phyloP scores from a whole-genome alignment of 2,888 invertebrate species.

The Hirudinaria manillensis region DNA sequence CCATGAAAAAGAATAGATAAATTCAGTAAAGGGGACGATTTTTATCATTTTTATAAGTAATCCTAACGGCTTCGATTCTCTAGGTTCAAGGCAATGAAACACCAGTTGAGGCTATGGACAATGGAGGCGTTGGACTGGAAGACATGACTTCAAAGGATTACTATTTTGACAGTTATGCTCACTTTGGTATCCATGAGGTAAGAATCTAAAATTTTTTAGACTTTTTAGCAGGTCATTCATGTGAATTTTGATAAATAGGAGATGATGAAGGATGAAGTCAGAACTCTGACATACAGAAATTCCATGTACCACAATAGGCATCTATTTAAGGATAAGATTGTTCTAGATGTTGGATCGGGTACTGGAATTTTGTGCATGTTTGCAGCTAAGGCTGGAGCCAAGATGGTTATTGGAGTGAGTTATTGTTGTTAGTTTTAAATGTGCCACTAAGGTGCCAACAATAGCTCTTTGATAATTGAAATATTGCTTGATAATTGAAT shows the following conservation, averaged over 20 bases:
- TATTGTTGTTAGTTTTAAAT: neutral
- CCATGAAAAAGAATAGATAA: too few relatives aligned
- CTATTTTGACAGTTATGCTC: slow-evolving; percentile 99
- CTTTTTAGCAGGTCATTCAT: neutral
- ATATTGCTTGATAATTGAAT: neutral
- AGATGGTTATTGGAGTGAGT: slow-evolving; percentile 74
- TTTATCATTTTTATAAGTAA: too few relatives aligned
- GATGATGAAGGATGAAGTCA: slow-evolving; percentile 98
- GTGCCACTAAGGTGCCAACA: neutral
- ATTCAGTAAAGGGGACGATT: too few relatives aligned
- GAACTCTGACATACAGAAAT: slow-evolving; percentile 93
- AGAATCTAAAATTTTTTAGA: neutral
- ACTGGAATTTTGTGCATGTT: slow-evolving; percentile 99
- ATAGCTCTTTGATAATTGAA: neutral
- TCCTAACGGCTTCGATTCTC: too few relatives aligned
- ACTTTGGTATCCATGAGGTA: slow-evolving; percentile 96
- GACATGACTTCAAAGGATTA: slow-evolving; percentile 99
- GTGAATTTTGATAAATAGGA: slow-evolving; percentile 60
- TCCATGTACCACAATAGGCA: slow-evolving; percentile 99
- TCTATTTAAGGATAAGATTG: slow-evolving; percentile 83
- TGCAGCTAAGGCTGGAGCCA: slow-evolving; percentile 95
- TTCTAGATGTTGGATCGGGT: slow-evolving; percentile 96
- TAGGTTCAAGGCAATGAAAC: slow-evolving; percentile 2
- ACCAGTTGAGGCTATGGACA: slow-evolving; percentile 18
- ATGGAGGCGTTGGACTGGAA: slow-evolving; percentile 31